phyloP scores from a whole-genome alignment of 2,888 invertebrate genomes.

The Amphipyra tragopoginis region DNA sequence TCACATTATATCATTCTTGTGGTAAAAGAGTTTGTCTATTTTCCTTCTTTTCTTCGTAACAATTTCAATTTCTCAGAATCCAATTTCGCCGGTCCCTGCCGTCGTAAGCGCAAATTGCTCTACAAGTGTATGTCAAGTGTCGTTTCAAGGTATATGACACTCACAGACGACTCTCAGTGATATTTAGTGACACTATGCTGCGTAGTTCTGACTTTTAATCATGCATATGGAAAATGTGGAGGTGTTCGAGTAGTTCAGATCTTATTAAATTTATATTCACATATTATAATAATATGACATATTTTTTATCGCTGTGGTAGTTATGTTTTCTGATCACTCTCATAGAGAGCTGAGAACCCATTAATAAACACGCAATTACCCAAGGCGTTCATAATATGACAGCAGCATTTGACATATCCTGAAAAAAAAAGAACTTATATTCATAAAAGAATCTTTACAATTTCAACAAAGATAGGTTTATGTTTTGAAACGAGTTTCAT shows the following conservation, averaged over 20 bases:
- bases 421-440: too few species aligned
- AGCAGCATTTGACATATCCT: too few species aligned
- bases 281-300: too few species aligned
- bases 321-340: too few species aligned
- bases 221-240: slow-evolving; percentile 11
- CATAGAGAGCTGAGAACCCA: too few species aligned
- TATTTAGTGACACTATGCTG: slow-evolving; percentile 51
- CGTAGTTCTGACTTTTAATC: slow-evolving; percentile 50
- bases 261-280: too few species aligned
- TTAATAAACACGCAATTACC: too few species aligned
- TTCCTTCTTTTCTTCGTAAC: slow-evolving; percentile 27
- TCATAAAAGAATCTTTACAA: too few species aligned
- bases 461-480: too few species aligned
- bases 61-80: slow-evolving; percentile 53
- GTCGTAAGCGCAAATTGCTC: slow-evolving; percentile 54
- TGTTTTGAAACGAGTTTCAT: not conserved
- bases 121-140: slow-evolving; percentile 48
- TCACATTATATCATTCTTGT: slow-evolving; percentile 15
- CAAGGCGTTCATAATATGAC: too few species aligned
- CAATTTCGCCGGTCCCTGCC: slow-evolving; percentile 47
- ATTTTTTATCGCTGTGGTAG: too few species aligned
- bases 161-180: slow-evolving; percentile 38
- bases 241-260: slow-evolving; percentile 2
- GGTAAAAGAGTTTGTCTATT: slow-evolving; percentile 23
- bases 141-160: slow-evolving; percentile 43